Percentiles rank a stretch among this genome's conserved stretches.
These are phyloP conservation scores for Himantopus leucocephalus DNA, from an alignment of 2,113 vertebrate genomes.

Conservation along the genomic window DNA sequence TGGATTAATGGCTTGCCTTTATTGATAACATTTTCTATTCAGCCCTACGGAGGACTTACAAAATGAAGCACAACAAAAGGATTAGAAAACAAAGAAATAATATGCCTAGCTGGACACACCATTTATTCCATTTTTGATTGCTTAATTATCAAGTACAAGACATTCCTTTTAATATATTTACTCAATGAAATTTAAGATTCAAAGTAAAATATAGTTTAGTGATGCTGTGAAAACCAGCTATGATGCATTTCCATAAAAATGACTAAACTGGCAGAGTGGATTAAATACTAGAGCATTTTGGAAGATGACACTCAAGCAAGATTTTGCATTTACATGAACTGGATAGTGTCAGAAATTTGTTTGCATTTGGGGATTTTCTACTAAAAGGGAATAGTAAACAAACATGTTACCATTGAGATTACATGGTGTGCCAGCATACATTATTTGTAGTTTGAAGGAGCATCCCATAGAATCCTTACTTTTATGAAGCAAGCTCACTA, in stretches of 20 bases:
- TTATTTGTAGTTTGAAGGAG: not conserved
- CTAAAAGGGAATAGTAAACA: conserved; percentile 37
- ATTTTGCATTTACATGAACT: conserved; percentile 30
- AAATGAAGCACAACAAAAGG: conserved; percentile 51
- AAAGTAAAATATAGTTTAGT: conserved; percentile 13
- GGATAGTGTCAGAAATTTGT: conserved; percentile 23
- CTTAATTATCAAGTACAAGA: conserved; percentile 32
- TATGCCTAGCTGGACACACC: conserved; percentile 20
- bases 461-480: not conserved
- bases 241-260: conserved; percentile 12
- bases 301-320: conserved; percentile 17
- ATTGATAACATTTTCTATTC: conserved; percentile 69
- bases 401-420: conserved; percentile 4
- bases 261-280: not conserved
- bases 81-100: conserved; percentile 62
- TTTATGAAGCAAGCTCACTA: not conserved
- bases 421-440: not conserved
- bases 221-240: not conserved
- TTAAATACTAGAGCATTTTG: conserved; percentile 28
- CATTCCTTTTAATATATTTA: conserved; percentile 27
- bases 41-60: not conserved
- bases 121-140: conserved; percentile 34
- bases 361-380: conserved; percentile 28
- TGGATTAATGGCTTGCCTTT: conserved; percentile 65
- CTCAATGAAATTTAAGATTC: conserved; percentile 22